These are phyloP conservation scores for Aporrectodea caliginosa DNA, from an alignment of 1,140 invertebrate species.

Conservation along the genomic window DNA sequence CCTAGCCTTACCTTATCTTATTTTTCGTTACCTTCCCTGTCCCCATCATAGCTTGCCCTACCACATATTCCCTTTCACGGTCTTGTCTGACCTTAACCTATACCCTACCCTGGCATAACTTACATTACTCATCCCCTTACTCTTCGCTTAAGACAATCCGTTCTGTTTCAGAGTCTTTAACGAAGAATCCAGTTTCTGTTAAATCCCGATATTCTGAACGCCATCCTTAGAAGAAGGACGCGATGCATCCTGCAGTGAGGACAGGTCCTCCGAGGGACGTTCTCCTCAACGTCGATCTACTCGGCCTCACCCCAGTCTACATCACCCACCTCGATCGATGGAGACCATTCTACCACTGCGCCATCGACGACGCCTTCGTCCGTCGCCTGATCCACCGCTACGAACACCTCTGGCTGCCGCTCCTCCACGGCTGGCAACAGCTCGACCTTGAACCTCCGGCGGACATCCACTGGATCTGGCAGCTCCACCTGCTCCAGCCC, in stretches of 20 bases:
- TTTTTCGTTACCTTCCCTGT: no score
- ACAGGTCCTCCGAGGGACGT: background rate
- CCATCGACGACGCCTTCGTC: conserved; percentile 1
- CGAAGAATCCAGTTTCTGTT: background rate
- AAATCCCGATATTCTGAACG: no score
- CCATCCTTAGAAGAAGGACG: no score
- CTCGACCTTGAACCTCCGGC: conserved; percentile 27
- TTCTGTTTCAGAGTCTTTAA: background rate
- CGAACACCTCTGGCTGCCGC: conserved; percentile 28
- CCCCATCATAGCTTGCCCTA: no score
- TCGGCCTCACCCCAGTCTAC: background rate
- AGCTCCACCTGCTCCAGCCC: conserved; percentile 31
- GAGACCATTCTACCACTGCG: background rate
- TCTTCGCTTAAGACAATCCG: background rate
- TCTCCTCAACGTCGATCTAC: background rate
- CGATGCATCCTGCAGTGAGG: background rate
- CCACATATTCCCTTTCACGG: background rate
- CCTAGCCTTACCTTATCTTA: no score
- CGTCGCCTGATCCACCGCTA: conserved; percentile 19
- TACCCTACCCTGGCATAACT: background rate
- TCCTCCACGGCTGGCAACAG: conserved; percentile 24
- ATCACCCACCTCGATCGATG: background rate
- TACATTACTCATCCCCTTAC: background rate
- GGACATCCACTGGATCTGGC: conserved; percentile 34
- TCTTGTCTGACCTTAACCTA: background rate